A percentile compares a stretch with the other conserved stretches of the same genome.
Conservation (phyloP, 2,797 vertebrate genomes). For the Gambusia yucatana region DNA sequence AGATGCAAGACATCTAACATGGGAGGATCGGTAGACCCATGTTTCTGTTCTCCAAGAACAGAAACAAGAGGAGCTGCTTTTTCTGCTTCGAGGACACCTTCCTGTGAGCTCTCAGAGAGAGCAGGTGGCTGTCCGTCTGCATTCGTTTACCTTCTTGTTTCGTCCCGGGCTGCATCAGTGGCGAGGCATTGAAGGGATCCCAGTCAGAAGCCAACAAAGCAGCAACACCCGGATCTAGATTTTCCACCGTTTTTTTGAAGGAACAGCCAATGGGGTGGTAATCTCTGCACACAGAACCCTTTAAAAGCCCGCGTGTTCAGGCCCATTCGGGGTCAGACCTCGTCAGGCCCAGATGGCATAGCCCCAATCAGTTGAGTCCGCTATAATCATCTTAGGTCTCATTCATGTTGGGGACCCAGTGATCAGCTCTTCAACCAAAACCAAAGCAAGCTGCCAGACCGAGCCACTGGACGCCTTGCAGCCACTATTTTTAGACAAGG, state of each 20-base stretch:
- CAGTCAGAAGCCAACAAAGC: slow-evolving; percentile 50
- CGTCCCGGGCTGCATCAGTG: slow-evolving; percentile 42
- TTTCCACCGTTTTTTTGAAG: slow-evolving; percentile 27
- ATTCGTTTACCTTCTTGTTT: slow-evolving; percentile 38
- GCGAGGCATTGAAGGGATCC: slow-evolving; percentile 49
- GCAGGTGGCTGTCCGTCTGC: slow-evolving; percentile 43
- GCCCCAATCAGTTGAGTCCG: slow-evolving; percentile 71
- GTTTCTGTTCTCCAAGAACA: slow-evolving; percentile 22
- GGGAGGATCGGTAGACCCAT: slow-evolving; percentile 27
- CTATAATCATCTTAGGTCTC: slow-evolving; percentile 73
- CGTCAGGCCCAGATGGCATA: slow-evolving; percentile 69
- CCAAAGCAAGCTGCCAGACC: slow-evolving; percentile 33
- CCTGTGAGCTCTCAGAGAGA: slow-evolving; percentile 47
- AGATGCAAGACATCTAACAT: slow-evolving; percentile 25
- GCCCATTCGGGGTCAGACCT: slow-evolving; percentile 55
- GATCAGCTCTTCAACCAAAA: slow-evolving; percentile 56
- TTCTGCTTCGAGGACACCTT: slow-evolving; percentile 44
- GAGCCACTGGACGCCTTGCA: slow-evolving; percentile 20
- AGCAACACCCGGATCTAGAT: slow-evolving; percentile 51
- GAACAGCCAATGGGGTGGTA: slow-evolving; percentile 29
- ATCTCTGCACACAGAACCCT: slow-evolving; percentile 26
- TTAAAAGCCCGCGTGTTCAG: slow-evolving; percentile 38
- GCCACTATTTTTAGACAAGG: slow-evolving; percentile 18
- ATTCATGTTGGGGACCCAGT: slow-evolving; percentile 51
- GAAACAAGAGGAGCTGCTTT: slow-evolving; percentile 44